Conservation (phyloP, 2,888 invertebrate genomes). For the Chymomyza caudatula region DNA sequence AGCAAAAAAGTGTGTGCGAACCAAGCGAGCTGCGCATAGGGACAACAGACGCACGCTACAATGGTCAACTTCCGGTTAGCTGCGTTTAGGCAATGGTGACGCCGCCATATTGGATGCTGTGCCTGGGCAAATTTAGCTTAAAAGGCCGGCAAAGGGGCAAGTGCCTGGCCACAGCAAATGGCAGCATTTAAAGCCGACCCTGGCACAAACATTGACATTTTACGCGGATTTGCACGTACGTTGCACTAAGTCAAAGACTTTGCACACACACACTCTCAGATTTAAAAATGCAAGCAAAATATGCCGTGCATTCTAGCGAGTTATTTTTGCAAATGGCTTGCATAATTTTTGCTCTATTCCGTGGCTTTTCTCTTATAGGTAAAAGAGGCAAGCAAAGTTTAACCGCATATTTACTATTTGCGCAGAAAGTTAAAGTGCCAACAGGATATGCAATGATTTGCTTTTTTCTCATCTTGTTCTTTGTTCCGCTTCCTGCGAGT, state of each 20-base stretch:
- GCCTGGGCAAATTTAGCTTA: slow-evolving; percentile 4
- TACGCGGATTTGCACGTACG: slow-evolving; percentile 61
- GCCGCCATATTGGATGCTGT: slow-evolving; percentile 31
- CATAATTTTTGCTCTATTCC: slow-evolving; percentile 29
- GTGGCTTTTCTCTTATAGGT: neutral
- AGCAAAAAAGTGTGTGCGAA: slow-evolving; percentile 14
- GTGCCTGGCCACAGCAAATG: slow-evolving; percentile 31
- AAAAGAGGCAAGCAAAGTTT: slow-evolving; percentile 4
- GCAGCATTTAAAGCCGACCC: slow-evolving; percentile 4
- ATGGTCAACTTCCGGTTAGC: slow-evolving; percentile 59
- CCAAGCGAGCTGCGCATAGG: neutral
- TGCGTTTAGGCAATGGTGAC: slow-evolving; percentile 27
- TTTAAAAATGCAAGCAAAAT: slow-evolving; percentile 59
- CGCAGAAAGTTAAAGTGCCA: slow-evolving; percentile 12
- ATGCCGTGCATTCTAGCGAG: slow-evolving; percentile 22
- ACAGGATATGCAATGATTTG: slow-evolving; percentile 2
- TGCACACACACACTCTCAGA: slow-evolving; percentile 12
- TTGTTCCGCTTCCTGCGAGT: neutral
- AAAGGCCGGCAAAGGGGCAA: slow-evolving; percentile 18
- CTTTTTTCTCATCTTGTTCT: neutral
- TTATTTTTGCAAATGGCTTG: slow-evolving; percentile 43
- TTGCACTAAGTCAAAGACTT: neutral
- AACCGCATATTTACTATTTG: slow-evolving; percentile 21
- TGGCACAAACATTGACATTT: slow-evolving; percentile 63
- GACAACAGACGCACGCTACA: slow-evolving; percentile 11